A percentile compares a stretch with the other conserved stretches of the same genome.
Evolutionary conservation across 2,113 vertebrate genomes (phyloP).

Genomic region (Enhydra lutris): DNA sequence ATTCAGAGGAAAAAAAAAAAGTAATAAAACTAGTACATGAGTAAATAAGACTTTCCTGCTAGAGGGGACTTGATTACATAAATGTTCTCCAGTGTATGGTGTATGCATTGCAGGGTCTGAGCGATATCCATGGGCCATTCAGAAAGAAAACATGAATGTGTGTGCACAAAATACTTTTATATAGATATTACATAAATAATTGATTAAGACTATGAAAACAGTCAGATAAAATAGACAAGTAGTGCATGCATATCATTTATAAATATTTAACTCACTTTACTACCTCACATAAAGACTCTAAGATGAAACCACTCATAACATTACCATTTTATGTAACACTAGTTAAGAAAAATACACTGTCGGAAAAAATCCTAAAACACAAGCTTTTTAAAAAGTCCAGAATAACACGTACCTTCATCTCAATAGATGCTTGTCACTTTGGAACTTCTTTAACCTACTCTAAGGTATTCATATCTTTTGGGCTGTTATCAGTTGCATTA

Average conservation of each 20-base stretch:
- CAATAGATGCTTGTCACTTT: not conserved
- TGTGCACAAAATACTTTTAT: not conserved
- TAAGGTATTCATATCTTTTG: not conserved
- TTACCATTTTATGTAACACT: not conserved
- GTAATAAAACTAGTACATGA: not conserved
- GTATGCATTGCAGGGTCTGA: not conserved
- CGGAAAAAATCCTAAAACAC: not conserved
- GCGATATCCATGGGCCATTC: not conserved
- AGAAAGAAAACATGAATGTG: not conserved
- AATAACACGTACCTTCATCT: not conserved
- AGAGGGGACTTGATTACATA: not conserved
- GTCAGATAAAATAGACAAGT: not conserved
- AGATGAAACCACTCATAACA: not conserved
- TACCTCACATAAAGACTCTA: not conserved
- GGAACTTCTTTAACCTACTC: not conserved
- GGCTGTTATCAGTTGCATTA: not conserved
- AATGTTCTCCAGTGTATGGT: not conserved
- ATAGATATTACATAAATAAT: not conserved
- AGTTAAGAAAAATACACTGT: not conserved
- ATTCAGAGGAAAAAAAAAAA: not conserved
- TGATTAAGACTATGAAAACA: not conserved
- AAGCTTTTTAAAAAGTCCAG: not conserved
- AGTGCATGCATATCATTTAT: not conserved
- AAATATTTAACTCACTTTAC: not conserved
- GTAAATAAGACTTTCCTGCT: not conserved